Percentiles rank a stretch among this genome's conserved stretches.
Evolutionary conservation across 2,113 vertebrate species (phyloP).

Genomic region (Saimiri boliviensis): DNA sequence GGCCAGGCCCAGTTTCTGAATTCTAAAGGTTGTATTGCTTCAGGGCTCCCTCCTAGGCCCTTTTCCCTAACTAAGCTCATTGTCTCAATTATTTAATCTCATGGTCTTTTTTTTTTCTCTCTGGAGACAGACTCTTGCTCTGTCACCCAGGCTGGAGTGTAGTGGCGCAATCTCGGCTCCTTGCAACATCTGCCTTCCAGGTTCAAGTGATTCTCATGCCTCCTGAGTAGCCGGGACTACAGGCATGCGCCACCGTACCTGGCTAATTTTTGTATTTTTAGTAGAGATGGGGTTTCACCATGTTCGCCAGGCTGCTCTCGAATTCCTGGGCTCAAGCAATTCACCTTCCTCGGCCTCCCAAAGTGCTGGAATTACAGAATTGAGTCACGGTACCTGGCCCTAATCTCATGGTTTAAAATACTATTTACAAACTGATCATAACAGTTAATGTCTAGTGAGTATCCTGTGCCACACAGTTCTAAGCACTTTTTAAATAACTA

Average conservation of each 20-base stretch:
- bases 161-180: background rate
- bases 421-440: background rate
- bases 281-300: background rate
- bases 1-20: background rate
- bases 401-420: constrained; percentile 5
- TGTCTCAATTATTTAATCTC: background rate
- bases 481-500: background rate
- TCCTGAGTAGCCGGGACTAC: background rate
- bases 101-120: background rate
- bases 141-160: background rate
- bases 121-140: background rate
- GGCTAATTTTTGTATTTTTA: background rate
- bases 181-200: background rate
- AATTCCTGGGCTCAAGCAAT: background rate
- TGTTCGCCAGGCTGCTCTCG: background rate
- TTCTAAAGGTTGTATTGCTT: background rate
- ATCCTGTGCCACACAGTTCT: background rate
- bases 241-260: background rate
- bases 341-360: too few species aligned
- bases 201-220: background rate
- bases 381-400: background rate
- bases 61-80: background rate
- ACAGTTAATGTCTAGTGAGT: background rate
- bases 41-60: background rate
- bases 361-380: background rate